A percentile compares a stretch with the other conserved stretches of the same genome.
Evolutionary conservation across 2,113 vertebrate genomes (phyloP).

Genomic region (Parotia lawesii): DNA sequence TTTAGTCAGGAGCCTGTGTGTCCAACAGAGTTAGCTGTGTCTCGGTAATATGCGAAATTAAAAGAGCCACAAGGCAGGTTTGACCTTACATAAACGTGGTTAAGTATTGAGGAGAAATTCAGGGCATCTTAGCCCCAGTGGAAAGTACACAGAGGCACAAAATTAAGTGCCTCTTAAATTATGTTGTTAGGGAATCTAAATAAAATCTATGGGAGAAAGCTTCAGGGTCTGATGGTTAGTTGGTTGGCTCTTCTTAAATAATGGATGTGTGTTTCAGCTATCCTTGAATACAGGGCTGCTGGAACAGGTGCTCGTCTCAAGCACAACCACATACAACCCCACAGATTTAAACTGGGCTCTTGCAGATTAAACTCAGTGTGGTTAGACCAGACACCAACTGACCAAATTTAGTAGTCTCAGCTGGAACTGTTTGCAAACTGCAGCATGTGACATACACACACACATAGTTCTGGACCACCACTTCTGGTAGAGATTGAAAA

Average conservation of each 20-base stretch:
- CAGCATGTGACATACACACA: rapidly evolving
- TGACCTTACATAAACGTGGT: neutral
- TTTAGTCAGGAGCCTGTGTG: neutral
- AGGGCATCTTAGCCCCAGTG: neutral
- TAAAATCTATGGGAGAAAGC: neutral
- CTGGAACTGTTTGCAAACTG: neutral
- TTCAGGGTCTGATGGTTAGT: neutral
- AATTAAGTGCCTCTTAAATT: neutral
- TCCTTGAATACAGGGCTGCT: neutral
- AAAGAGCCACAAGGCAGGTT: neutral
- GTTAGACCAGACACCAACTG: neutral
- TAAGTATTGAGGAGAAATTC: neutral
- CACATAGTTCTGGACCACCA: neutral
- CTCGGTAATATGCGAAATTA: neutral
- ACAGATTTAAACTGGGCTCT: neutral
- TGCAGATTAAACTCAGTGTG: neutral
- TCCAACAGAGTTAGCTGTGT: neutral
- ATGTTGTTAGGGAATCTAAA: neutral
- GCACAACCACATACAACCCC: neutral
- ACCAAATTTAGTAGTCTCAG: neutral
- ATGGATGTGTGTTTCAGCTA: neutral
- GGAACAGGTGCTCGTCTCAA: neutral
- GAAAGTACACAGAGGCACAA: neutral
- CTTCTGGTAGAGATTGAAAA: neutral
- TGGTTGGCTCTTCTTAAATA: neutral